A percentile compares a stretch with the other conserved stretches of the same genome.
These are phyloP conservation scores for Leiothrix lutea DNA, from an alignment of 2,113 vertebrate species.

Conservation along the genomic window DNA sequence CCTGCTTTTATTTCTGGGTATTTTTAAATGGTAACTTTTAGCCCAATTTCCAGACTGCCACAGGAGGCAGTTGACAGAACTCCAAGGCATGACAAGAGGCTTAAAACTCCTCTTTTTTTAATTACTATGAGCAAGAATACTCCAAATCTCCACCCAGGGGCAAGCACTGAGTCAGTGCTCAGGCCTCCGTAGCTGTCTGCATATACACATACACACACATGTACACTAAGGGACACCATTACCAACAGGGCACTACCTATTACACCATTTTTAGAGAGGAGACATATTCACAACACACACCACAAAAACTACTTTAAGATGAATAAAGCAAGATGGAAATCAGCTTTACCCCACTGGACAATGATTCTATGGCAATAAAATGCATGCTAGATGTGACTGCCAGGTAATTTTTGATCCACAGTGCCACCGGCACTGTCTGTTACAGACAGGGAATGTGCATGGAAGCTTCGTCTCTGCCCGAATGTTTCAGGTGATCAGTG, in stretches of 20 bases:
- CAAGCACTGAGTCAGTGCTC: not conserved
- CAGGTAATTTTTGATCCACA: not conserved
- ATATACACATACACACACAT: not conserved
- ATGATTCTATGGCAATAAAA: not conserved
- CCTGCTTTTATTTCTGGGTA: not conserved
- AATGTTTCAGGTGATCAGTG: not conserved
- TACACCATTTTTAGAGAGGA: not conserved
- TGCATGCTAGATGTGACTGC: not conserved
- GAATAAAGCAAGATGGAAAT: constrained; percentile 20
- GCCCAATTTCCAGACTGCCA: not conserved
- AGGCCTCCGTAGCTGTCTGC: constrained; percentile 17
- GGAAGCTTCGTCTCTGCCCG: not conserved
- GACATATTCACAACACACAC: not conserved
- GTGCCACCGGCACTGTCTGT: not conserved
- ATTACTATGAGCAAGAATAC: not conserved
- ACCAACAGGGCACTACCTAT: fast-evolving
- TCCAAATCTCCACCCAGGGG: not conserved
- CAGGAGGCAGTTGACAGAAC: not conserved
- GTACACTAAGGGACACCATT: not conserved
- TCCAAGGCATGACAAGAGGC: not conserved
- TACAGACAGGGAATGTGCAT: fast-evolving
- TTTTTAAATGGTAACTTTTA: not conserved
- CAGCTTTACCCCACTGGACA: constrained; percentile 59
- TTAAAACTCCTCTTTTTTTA: not conserved
- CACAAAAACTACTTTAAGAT: not conserved